Percentiles rank a stretch among this genome's conserved stretches.
Conservation (phyloP, 1,140 invertebrate genomes). For the Ceratina australensis region DNA sequence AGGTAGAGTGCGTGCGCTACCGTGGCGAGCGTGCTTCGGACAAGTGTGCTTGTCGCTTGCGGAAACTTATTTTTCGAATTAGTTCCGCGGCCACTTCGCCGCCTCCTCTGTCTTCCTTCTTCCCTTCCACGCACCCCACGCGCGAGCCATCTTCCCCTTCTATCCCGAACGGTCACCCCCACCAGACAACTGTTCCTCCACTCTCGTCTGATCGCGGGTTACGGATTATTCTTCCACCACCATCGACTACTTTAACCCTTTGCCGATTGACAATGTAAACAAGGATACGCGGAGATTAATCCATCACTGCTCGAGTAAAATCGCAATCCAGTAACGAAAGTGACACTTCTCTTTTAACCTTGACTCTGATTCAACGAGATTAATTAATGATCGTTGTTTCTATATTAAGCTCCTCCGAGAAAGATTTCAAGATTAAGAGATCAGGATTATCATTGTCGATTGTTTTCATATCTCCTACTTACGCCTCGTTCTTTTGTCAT, state of each 20-base stretch:
- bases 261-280: too few relatives aligned
- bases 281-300: too few relatives aligned
- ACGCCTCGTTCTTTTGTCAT: background rate
- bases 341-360: too few relatives aligned
- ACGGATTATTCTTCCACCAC: background rate
- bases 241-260: background rate
- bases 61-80: slow-evolving; percentile 75
- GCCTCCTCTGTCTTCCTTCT: slow-evolving; percentile 30
- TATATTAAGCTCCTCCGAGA: background rate
- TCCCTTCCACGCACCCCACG: slow-evolving; percentile 52
- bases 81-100: slow-evolving; percentile 68
- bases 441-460: background rate
- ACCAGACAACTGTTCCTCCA: slow-evolving; percentile 39
- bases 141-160: slow-evolving; percentile 57
- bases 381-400: too few relatives aligned
- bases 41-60: slow-evolving; percentile 76
- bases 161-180: slow-evolving; percentile 40
- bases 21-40: slow-evolving; percentile 75
- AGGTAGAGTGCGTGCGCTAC: slow-evolving; percentile 52
- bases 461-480: background rate
- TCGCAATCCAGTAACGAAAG: too few relatives aligned
- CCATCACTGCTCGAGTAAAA: too few relatives aligned
- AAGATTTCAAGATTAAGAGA: background rate
- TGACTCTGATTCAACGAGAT: too few relatives aligned
- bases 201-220: slow-evolving; percentile 11